Percentiles rank a stretch among this genome's conserved stretches.
Evolutionary conservation across 2,797 vertebrate species (phyloP).

Genomic region (Gymnothorax javanicus): DNA sequence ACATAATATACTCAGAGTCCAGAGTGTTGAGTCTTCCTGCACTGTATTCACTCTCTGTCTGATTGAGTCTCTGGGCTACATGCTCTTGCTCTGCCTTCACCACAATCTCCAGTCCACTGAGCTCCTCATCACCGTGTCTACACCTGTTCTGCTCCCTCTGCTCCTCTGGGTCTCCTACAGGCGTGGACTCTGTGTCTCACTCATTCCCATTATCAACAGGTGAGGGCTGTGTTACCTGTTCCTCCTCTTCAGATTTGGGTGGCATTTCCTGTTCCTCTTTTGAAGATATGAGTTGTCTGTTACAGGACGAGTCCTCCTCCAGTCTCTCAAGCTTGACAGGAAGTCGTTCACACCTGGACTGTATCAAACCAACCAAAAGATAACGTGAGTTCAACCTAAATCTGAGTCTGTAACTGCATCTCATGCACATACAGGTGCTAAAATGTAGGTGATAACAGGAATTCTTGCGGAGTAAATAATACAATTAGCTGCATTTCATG

Average conservation of each 20-base stretch:
- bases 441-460: too few species aligned
- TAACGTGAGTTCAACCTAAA: neutral
- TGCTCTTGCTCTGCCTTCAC: constrained; percentile 66
- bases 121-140: constrained; percentile 27
- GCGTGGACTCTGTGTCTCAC: neutral
- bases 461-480: too few species aligned
- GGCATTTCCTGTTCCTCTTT: too few species aligned
- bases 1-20: constrained; percentile 54
- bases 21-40: constrained; percentile 49
- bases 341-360: too few species aligned
- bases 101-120: constrained; percentile 54
- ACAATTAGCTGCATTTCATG: too few species aligned
- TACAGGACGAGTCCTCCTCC: neutral
- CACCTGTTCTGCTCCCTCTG: constrained; percentile 4
- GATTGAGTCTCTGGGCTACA: constrained; percentile 41
- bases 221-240: neutral
- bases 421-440: neutral
- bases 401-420: neutral
- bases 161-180: neutral
- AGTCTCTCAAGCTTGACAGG: neutral
- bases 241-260: neutral
- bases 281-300: too few species aligned
- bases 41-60: constrained; percentile 57
- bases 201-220: too few species aligned
- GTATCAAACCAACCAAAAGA: neutral